Base-by-base conservation (phyloP, 1,140 invertebrate genomes). In the Cyrtorhinus lividipennis region DNA sequence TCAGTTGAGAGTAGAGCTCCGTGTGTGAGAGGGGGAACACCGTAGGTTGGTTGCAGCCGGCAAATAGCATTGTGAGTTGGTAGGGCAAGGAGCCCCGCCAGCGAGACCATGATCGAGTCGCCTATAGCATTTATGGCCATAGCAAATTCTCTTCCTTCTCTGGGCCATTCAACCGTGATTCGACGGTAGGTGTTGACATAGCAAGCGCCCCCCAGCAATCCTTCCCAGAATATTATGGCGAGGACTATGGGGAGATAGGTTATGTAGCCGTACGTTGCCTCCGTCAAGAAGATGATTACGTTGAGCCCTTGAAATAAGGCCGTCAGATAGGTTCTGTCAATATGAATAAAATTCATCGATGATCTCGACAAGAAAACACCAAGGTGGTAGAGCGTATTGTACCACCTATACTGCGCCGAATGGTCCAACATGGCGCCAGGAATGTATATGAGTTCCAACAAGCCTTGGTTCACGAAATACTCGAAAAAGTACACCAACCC, bases 391-490 rank as follows among this genome's bases (percentile, higher is more conserved):
- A 83, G 79, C 8, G 88, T 86, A 73, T 90, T 85, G 15, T 88
- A 79, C 89, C 88, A 92, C 64, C 87, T 77, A 66, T 92, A 92
- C 70, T 92, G 89, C 3, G 81, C 76, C 1, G 73, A 70, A 64
- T 81, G 78, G n/a, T 73, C 70, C 15, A 90, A 68, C 73, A 79
- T 83, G 24, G 80, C 82, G 48, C 78, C 75, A 63, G 83, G 76
- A 67, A 86, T 90, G 69, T 87, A 79, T 3, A 91, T 75, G 53
- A 92, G 70, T 69, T 92, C 88, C 70, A 85, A 84, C 76, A 92
- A 74, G 67, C 89, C 90, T 74, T 93, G 89, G 75, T 94, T 94
- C 66, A 94, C 93, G 67, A 91, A 88, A 74, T 94, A 94, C 69
- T 94, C 90, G 65, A 87, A 87, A 66, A 90, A 79, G 69, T 93